These are phyloP conservation scores for Andrena chrysosceles DNA, from an alignment of 2,888 invertebrate genomes.

Conservation along the genomic window DNA sequence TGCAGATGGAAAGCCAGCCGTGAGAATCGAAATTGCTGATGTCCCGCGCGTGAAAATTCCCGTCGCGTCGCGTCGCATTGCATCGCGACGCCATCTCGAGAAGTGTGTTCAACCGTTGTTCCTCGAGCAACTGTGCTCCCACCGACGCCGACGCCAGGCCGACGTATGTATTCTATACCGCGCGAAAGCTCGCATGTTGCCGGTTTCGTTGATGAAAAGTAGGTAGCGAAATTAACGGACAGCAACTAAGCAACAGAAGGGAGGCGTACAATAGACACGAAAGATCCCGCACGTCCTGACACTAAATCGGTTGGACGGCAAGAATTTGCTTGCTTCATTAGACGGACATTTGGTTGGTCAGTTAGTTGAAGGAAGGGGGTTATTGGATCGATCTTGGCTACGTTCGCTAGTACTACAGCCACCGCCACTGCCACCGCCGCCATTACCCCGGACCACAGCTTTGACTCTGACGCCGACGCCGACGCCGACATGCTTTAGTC, in stretches of 20 bases:
- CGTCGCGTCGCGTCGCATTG: background rate
- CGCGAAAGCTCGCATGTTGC: too few species aligned
- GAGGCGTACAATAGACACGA: background rate
- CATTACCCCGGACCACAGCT: too few species aligned
- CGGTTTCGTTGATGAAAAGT: too few species aligned
- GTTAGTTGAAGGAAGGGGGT: conserved; percentile 70
- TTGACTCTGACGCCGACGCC: background rate
- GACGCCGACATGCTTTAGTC: background rate
- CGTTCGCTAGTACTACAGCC: conserved; percentile 61
- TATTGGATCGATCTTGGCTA: conserved; percentile 78
- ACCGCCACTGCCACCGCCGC: conserved; percentile 45
- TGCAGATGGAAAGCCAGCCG: background rate
- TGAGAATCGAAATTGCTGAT: background rate
- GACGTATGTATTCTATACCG: too few species aligned
- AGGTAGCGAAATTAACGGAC: background rate
- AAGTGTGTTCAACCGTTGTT: background rate
- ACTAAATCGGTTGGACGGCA: background rate
- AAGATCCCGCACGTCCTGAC: background rate
- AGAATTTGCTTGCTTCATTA: conserved; percentile 20
- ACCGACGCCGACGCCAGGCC: background rate
- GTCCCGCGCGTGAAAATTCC: background rate
- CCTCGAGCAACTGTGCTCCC: conserved; percentile 4
- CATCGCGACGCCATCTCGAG: conserved; percentile 3
- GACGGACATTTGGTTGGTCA: conserved; percentile 50
- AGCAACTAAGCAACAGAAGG: background rate